Conservation (phyloP, 2,113 vertebrate species). For the Ibidorhyncha struthersii region DNA sequence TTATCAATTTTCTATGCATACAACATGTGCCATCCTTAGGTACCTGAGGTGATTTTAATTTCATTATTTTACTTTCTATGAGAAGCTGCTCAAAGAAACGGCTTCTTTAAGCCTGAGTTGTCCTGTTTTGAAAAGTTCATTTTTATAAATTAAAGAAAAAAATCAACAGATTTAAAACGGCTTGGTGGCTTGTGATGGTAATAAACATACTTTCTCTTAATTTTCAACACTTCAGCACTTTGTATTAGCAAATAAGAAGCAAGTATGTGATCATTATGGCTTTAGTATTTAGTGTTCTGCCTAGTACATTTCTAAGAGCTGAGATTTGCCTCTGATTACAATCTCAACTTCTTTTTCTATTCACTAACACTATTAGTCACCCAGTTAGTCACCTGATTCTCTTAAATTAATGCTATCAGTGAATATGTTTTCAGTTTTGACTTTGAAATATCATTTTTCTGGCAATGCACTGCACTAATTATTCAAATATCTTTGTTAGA, state of each 20-base stretch:
- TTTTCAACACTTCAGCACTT: not conserved
- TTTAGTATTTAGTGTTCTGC: not conserved
- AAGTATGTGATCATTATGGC: not conserved
- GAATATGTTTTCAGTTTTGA: not conserved
- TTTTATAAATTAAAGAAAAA: not conserved
- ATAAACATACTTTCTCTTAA: not conserved
- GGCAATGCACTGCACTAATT: not conserved
- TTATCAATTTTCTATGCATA: not conserved
- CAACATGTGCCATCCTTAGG: not conserved
- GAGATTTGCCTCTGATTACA: constrained; percentile 2
- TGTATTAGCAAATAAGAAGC: not conserved
- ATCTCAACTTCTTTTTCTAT: not conserved
- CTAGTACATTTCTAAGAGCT: not conserved
- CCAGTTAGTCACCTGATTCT: constrained; percentile 16
- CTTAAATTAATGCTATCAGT: constrained; percentile 10
- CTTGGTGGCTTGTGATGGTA: not conserved
- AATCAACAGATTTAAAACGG: not conserved
- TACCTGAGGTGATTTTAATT: not conserved
- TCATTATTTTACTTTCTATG: not conserved
- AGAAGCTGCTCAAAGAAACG: not conserved
- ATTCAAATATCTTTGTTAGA: not conserved
- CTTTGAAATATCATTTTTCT: not conserved
- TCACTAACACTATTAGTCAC: constrained; percentile 20
- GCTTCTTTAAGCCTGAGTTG: not conserved
- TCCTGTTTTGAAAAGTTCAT: not conserved